Conservation (phyloP, 2,797 vertebrate genomes). For the Pyrocephalus nanus region DNA sequence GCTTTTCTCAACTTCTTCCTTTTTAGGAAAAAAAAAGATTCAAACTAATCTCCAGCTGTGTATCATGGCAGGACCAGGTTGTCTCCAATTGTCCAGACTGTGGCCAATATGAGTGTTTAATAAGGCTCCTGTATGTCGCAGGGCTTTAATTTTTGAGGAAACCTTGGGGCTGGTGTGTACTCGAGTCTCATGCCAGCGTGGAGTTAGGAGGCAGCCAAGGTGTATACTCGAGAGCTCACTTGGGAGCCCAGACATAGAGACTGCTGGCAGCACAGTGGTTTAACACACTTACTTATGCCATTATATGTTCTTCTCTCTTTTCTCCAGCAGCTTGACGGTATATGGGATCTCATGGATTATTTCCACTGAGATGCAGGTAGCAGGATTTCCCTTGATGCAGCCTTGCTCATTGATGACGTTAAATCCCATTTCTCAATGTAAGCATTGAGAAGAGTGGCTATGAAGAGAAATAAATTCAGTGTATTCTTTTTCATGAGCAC, state of each 20-base stretch:
- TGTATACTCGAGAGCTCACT: conserved; percentile 4
- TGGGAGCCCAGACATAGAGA: neutral
- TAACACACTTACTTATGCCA: conserved; percentile 52
- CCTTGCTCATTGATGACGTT: neutral
- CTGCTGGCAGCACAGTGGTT: conserved; percentile 26
- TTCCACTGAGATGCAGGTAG: neutral
- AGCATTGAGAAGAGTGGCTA: neutral
- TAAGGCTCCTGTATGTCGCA: conserved; percentile 49
- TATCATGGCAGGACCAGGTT: neutral
- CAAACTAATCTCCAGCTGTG: conserved; percentile 15
- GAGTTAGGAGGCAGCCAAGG: conserved; percentile 13
- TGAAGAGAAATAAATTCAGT: neutral
- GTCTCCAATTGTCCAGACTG: neutral
- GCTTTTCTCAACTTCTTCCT: neutral
- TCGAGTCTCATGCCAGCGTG: neutral
- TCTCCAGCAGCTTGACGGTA: neutral
- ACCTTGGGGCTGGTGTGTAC: neutral
- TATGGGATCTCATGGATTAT: neutral
- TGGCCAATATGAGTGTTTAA: conserved; percentile 27
- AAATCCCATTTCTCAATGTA: neutral
- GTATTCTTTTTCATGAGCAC: neutral
- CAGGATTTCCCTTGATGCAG: neutral
- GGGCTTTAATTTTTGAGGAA: conserved; percentile 27
- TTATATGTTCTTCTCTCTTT: neutral
- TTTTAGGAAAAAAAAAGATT: neutral